Conservation (phyloP, 37 sponge, comb jelly and placozoan species). For the Mnemiopsis leidyi region DNA sequence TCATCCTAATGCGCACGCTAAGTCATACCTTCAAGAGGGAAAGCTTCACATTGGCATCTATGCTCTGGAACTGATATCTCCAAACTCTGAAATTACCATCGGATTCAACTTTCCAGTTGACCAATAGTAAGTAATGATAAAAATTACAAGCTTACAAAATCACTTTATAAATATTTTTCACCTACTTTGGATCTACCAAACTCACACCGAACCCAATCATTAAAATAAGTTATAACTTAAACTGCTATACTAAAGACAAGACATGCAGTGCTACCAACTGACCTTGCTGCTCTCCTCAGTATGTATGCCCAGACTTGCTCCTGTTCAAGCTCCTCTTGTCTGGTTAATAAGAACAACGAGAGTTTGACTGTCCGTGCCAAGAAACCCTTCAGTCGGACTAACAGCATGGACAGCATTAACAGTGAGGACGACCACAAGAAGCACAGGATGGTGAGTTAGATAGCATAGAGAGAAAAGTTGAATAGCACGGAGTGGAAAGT, state of each 20-base stretch:
- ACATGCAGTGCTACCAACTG: background rate
- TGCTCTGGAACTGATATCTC: background rate
- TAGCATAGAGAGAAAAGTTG: background rate
- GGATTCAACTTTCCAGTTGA: constrained; percentile 29
- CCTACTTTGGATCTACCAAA: too few species aligned
- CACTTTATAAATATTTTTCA: too few species aligned
- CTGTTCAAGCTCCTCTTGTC: background rate
- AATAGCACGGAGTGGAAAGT: background rate
- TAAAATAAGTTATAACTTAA: too few species aligned
- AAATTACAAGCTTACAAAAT: too few species aligned
- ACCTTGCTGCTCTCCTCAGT: background rate
- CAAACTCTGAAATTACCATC: constrained; percentile 24
- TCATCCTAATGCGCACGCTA: background rate
- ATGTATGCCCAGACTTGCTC: background rate
- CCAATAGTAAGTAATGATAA: constrained; percentile 56
- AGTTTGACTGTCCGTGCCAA: background rate
- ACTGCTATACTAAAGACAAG: too few species aligned
- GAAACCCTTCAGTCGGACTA: background rate
- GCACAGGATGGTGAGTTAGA: background rate
- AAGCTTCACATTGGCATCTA: constrained; percentile 63
- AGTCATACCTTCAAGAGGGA: constrained; percentile 43
- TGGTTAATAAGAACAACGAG: constrained; percentile 21
- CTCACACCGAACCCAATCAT: too few species aligned
- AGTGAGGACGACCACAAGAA: constrained; percentile 20
- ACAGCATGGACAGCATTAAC: background rate